Evolutionary conservation across 1,140 invertebrate genomes (phyloP), one percentile per base, ranked within the genome.

Genomic region (Eufriesea mexicana): DNA sequence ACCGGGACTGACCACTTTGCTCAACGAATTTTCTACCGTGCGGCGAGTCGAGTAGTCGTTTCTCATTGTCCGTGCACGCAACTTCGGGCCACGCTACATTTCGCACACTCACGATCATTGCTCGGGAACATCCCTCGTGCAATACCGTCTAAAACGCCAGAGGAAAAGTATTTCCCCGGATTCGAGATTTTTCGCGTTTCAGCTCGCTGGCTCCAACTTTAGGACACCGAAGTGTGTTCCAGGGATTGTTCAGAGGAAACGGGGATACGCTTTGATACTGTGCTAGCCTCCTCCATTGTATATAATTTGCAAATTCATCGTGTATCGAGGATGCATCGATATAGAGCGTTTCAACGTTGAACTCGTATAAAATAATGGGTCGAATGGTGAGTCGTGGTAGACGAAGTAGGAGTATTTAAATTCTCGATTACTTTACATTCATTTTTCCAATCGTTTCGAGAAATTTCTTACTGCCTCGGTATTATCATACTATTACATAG

Each of bases 11-110:
- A 25, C 73, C 59, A 77, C 47, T 87, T 87, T 62, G 28, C 66
- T 55, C 77, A 84, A 84, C 68, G 49, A 84, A 80, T 84, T 84
- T 68, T 77, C 59, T 25, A 76, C 54, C 25, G 62, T 25, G 47
- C 51, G 23, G 59, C n/a, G 57, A 45, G 18, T 51, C 77, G 77
- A 82, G 64, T 45, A 28, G 16, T 49, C 59, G 61, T 49, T 67
- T 59, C 20, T 47, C 57, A 75, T 72, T 86, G 59, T 82, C 67
- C 45, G 42, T 23, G 51, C 61, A 62, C 54, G 62, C 57, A 74
- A 49, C 66, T 75, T 66, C 28, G 28, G 25, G 55, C 51, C 71
- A 55, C 47, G 59, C 47, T 28, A 54, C 16, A 74, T 62, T 62
- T 54, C 59, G 45, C 57, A 47, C 70, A 54, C 35, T 74, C 55